Evolutionary conservation across 2,888 invertebrate genomes (phyloP), one percentile per base, ranked within the genome.

Genomic region (Tridacna crocea): DNA sequence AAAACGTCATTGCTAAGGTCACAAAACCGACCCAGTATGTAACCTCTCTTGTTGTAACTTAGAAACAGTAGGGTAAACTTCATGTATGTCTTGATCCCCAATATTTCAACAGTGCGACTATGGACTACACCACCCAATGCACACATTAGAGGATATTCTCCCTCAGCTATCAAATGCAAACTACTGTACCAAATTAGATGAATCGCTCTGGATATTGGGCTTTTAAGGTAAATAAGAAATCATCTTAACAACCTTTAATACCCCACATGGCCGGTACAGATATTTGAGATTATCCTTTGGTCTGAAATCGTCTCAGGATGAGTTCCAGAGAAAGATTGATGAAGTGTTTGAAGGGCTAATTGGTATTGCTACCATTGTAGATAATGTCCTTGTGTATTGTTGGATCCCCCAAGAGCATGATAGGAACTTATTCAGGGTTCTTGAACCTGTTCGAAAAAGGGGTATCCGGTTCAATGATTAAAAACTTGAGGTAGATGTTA

Each of bases 391-490:
- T 51, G 51, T 51, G 11, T 51, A 51, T 51, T 51, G 51, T 11
- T 51, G 12, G 12, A 51, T 15, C 15, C 11, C 12, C 11, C 11
- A 51, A 15, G 51, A 51, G 15, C 51, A 51, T 51, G 51, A 51
- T 51, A 11, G 27, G 46, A 66, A 58, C 61, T 51, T 51, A 51
- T 13, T 15, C 15, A 51, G 15, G 15, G 15, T 51, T 15, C 15
- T 51, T 11, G 51, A 51, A 15, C 12, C 15, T 51, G 15, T 15
- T 13, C 51, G 51, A 11, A 51, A 51, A 15, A 51, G 15, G 17
- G 75, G 77, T 1, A 19, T 82, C 6, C 63, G 63, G 46, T 68
- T 86, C 46, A 85, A 86, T 27, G 46, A 61, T 22, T 75, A 81
- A 36, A 86, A 86, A 74, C 68, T 46, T 27, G 36, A 19, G 15